Conservation (phyloP, 2,797 vertebrate species). For the Okamejei kenojei region DNA sequence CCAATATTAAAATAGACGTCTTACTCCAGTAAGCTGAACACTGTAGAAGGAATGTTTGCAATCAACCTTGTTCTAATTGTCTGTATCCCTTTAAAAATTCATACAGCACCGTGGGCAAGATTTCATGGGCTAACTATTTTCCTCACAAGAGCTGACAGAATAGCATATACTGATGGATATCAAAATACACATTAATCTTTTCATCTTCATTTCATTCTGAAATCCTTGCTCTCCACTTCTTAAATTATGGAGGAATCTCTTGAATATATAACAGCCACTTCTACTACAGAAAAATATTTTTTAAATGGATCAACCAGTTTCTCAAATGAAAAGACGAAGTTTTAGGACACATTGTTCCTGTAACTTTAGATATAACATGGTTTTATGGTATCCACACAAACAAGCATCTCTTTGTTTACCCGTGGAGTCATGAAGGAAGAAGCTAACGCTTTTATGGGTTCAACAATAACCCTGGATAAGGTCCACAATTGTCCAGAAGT, state of each 20-base stretch:
- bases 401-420: not conserved
- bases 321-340: slow-evolving; percentile 44
- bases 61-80: slow-evolving; percentile 44
- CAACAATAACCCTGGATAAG: not conserved
- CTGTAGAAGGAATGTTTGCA: slow-evolving; percentile 43
- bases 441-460: not conserved
- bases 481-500: not conserved
- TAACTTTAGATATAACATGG: not conserved
- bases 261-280: slow-evolving; percentile 43
- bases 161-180: slow-evolving; percentile 50
- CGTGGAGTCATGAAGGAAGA: not conserved
- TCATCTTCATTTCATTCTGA: slow-evolving; percentile 19
- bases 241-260: not conserved
- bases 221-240: slow-evolving; percentile 43
- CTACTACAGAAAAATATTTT: slow-evolving; percentile 46
- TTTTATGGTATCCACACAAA: not conserved
- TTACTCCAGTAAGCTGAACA: slow-evolving; percentile 39
- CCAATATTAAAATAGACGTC: slow-evolving; percentile 39
- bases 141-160: slow-evolving; percentile 49
- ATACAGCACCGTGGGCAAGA: slow-evolving; percentile 43
- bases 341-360: not conserved
- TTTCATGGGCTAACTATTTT: slow-evolving; percentile 43
- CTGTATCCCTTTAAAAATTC: slow-evolving; percentile 40
- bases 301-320: slow-evolving; percentile 40
- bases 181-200: slow-evolving; percentile 44